Conservation (phyloP, 2,797 vertebrate species). For the Parambassis ranga region DNA sequence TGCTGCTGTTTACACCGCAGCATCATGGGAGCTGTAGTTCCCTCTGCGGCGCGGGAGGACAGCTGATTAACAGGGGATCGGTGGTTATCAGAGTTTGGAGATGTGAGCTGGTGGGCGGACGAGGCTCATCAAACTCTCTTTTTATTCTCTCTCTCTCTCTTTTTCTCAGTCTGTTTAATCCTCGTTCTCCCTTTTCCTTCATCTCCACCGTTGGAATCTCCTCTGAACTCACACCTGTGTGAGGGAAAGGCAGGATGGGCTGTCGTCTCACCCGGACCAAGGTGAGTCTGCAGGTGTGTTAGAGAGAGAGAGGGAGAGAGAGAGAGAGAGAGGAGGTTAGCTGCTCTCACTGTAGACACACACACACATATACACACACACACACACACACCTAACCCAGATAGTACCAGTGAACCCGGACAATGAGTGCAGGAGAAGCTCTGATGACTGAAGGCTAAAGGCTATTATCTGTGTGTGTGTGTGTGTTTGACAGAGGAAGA, state of each 20-base stretch:
- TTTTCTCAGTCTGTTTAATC: not conserved
- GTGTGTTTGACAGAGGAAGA: not conserved
- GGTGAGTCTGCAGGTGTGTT: constrained; percentile 60
- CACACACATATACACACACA: not conserved
- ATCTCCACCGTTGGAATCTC: constrained; percentile 1
- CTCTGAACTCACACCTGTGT: not conserved
- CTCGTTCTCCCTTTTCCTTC: not conserved
- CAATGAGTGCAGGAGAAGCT: constrained; percentile 2
- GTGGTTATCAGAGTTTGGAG: constrained; percentile 52
- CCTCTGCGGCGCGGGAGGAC: constrained; percentile 20
- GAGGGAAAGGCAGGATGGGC: constrained; percentile 56
- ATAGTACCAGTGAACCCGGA: constrained; percentile 1
- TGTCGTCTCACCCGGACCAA: constrained; percentile 64
- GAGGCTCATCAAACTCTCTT: constrained; percentile 24
- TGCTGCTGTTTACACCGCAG: constrained; percentile 51
- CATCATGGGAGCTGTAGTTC: constrained; percentile 65
- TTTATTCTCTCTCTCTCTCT: not conserved
- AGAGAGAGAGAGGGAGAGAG: not conserved
- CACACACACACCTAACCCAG: constrained; percentile 1
- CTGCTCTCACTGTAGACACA: constrained; percentile 11
- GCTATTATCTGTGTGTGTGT: not conserved
- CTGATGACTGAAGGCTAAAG: constrained; percentile 15
- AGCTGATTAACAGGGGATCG: constrained; percentile 44
- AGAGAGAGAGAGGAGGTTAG: constrained; percentile 1
- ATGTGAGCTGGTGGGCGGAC: constrained; percentile 55